Evolutionary conservation across 2,888 invertebrate species (phyloP), one percentile per base, ranked within the genome.

Genomic region (Drosophila trichaetosa): DNA sequence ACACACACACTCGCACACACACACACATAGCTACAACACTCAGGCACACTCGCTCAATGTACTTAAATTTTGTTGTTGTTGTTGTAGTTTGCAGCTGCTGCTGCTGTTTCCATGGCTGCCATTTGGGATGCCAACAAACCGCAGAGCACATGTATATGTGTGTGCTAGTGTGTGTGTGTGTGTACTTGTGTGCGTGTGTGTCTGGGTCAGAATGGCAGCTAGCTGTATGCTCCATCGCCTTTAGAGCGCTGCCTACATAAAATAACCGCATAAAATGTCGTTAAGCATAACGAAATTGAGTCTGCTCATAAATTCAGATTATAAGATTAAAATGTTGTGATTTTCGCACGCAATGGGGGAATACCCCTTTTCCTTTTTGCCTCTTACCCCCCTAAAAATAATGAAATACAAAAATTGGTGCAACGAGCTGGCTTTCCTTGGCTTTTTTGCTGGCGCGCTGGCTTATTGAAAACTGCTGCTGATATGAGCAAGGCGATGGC

Each of bases 251-350:
- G 70, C 78, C 80, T 83, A 80, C 85, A 90, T 79, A 83, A 90
- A 83, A 90, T 90, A 81, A 80, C 80, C 80, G 87, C 91, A 87
- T 81, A 88, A 87, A 91, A 88, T 87, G 90, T 80, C 86, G 82
- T 88, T 90, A 88, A 88, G 89, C 79, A 87, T 87, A 86, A 89
- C 90, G 89, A 89, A 88, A 90, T 90, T 89, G 87, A 90, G 90
- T 88, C 90, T 84, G 82, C 83, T 86, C 88, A 88, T 88, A 88
- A 88, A 89, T 89, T 90, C 88, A 88, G 90, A 90, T 88, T 90
- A 88, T 89, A 85, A 85, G 90, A 88, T 89, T 87, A 90, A 87
- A 87, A 87, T 89, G 89, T 84, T 87, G 82, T 87, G 89, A 87
- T 87, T 90, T 88, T 89, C 76, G 80, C 89, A 84, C 80, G 56